These are phyloP conservation scores for Xenopus laevis DNA, from an alignment of 2,113 vertebrate genomes.

Conservation along the genomic window DNA sequence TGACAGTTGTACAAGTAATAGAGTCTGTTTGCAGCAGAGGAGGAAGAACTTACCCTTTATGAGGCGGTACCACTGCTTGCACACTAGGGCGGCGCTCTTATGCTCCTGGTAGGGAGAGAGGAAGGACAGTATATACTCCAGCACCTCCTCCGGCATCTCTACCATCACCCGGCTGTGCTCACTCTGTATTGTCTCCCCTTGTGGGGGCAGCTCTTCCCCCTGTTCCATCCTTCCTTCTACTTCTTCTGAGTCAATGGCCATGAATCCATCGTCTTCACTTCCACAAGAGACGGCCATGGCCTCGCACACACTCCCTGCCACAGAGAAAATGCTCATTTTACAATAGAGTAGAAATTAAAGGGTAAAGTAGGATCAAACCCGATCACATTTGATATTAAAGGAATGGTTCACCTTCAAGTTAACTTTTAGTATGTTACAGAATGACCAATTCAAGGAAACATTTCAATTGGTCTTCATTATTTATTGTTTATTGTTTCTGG, in stretches of 20 bases:
- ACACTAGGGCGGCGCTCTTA: conserved; percentile 94
- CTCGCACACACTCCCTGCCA: conserved; percentile 60
- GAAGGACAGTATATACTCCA: conserved; percentile 96
- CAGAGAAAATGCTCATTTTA: not conserved
- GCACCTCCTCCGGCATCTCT: conserved; percentile 91
- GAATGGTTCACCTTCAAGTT: too few relatives aligned
- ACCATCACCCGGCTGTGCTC: conserved; percentile 73
- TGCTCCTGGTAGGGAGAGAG: conserved; percentile 97
- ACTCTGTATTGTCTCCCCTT: conserved; percentile 56
- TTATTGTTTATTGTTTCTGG: too few relatives aligned
- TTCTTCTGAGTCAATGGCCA: conserved; percentile 88
- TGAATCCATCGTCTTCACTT: conserved; percentile 86
- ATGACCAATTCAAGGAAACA: too few relatives aligned
- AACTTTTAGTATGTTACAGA: too few relatives aligned
- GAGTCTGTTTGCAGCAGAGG: too few relatives aligned
- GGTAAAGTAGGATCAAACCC: too few relatives aligned
- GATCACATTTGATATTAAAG: too few relatives aligned
- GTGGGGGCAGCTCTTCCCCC: conserved; percentile 58
- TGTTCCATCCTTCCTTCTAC: conserved; percentile 68
- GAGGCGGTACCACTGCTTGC: conserved; percentile 97
- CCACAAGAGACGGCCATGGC: conserved; percentile 89
- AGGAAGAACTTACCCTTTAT: conserved; percentile 83
- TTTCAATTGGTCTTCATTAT: too few relatives aligned
- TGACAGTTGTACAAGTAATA: too few relatives aligned
- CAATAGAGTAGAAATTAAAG: too few relatives aligned